Conservation (phyloP, 2,888 invertebrate species). For the Mesorhabditis sp. region DNA sequence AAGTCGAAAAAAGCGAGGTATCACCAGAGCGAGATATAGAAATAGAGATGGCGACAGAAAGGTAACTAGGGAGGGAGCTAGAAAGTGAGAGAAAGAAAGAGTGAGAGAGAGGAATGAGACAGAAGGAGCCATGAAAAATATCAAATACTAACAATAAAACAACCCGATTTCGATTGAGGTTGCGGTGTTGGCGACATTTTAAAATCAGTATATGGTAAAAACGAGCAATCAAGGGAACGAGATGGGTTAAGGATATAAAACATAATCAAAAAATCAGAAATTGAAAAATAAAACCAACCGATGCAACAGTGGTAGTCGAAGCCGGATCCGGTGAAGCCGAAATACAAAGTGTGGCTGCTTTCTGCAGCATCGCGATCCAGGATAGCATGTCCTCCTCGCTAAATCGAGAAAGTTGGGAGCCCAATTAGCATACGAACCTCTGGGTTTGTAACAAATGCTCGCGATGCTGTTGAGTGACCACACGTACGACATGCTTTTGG, state of each 20-base stretch:
- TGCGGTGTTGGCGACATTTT: background rate
- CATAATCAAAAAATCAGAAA: conserved; percentile 5
- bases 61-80: background rate
- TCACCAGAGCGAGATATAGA: too few species aligned
- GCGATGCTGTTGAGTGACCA: conserved; percentile 27
- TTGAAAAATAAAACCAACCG: background rate
- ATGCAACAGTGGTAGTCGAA: background rate
- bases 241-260: background rate
- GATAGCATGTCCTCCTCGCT: conserved; percentile 39
- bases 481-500: conserved; percentile 32
- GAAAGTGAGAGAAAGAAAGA: conserved; percentile 3
- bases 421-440: background rate
- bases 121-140: background rate
- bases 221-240: background rate
- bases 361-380: conserved; percentile 35
- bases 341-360: background rate
- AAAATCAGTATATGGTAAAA: background rate
- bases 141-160: background rate
- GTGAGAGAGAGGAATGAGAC: background rate
- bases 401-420: background rate
- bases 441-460: conserved; percentile 32
- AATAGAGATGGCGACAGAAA: too few species aligned
- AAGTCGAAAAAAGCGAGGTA: too few species aligned
- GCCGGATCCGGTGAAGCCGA: background rate
- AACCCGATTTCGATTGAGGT: too few species aligned